phyloP scores from a whole-genome alignment of 2,797 vertebrate genomes.

The Philypnodon macrostomus region DNA sequence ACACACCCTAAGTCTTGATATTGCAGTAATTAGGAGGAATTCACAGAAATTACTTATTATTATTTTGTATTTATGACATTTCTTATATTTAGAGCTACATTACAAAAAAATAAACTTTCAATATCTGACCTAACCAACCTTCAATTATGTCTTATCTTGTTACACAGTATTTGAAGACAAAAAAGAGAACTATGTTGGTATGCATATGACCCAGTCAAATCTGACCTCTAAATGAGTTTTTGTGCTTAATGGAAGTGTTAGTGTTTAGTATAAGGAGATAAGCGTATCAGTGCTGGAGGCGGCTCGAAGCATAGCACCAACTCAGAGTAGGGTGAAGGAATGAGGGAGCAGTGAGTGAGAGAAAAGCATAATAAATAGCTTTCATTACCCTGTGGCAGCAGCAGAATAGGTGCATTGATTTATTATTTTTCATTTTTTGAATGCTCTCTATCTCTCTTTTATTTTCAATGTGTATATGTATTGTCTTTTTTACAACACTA shows the following conservation, averaged over 20 bases:
- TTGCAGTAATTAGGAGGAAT: too few species aligned
- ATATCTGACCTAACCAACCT: too few species aligned
- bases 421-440: constrained; percentile 46
- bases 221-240: constrained; percentile 61
- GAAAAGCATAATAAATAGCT: constrained; percentile 62
- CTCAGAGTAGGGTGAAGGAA: constrained; percentile 1
- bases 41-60: too few species aligned
- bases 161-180: too few species aligned
- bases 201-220: constrained; percentile 57
- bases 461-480: constrained; percentile 20
- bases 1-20: too few species aligned
- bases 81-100: too few species aligned
- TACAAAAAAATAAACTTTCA: too few species aligned
- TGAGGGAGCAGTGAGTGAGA: constrained; percentile 13
- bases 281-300: constrained; percentile 23
- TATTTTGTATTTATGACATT: too few species aligned
- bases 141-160: too few species aligned
- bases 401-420: constrained; percentile 58
- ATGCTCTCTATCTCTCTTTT: constrained; percentile 8
- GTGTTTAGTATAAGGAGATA: constrained; percentile 45
- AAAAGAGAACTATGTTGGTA: constrained; percentile 40
- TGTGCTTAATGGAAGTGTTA: constrained; percentile 65
- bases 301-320: not conserved
- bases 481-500: constrained; percentile 23
- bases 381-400: constrained; percentile 57